Base-by-base conservation (phyloP, 2,113 vertebrate species). In the Turnix velox region DNA sequence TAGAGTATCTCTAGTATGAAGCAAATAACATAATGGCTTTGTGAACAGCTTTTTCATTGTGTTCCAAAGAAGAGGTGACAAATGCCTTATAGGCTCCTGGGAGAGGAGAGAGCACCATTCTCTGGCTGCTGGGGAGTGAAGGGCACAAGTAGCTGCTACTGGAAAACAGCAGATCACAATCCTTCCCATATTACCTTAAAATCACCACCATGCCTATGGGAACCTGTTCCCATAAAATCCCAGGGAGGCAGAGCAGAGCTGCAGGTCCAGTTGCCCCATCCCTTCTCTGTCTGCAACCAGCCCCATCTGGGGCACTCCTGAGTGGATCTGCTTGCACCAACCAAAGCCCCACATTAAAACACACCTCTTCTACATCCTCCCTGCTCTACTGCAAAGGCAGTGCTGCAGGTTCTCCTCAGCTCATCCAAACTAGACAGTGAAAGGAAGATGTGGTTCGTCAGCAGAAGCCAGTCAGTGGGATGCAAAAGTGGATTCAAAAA, bases 221-320 rank as follows among this genome's bases (percentile, higher is more conserved):
- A 89, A 66, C 28, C 35, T 69, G 84, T 35, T 45, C 69, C 14
- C 82, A 85, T 35, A 59, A 39, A 39, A 68, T 55, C 61, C 20
- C 42, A 78, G 0, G 2, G 35, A 84, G 65, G 61, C 85, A 39
- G 39, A 63, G 82, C 57, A 30, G 87, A 85, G 94, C 95, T 87
- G 92, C 90, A 75, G 88, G 85, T 81, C 90, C 78, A 75, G 94
- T 79, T 85, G n/a, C 74, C 27, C 49, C 90, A 55, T 78, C 81
- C 20, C 57, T 20, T n/a, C 1, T 2, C 69, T 71, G 0, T 3
- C 83, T 71, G 69, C 23, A 49, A 22, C 9, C 80, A 69, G 72
- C 81, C 42, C 93, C 4, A 8, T 13, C 76, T 42, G 77, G 25
- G 48, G 31, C 33, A 3, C 18, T 28, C 31, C 84, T 28, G 45